These are phyloP conservation scores for Phalacrocorax aristotelis DNA, from an alignment of 2,113 vertebrate species.

Conservation along the genomic window DNA sequence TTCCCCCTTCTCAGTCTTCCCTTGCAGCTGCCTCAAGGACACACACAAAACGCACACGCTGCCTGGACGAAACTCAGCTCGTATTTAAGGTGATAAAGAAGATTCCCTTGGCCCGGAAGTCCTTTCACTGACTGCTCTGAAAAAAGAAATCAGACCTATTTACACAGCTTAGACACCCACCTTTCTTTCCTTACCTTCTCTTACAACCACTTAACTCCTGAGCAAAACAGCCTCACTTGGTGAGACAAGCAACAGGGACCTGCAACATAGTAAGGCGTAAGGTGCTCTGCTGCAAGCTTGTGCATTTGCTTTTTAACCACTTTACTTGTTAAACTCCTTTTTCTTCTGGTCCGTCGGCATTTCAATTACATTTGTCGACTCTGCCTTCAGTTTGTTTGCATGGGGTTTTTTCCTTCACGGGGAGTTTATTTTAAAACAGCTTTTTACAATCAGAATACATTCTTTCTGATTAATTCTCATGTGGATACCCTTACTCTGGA, in stretches of 20 bases:
- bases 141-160: background rate
- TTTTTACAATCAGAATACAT: background rate
- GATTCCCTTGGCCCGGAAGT: background rate
- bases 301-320: background rate
- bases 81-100: background rate
- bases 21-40: background rate
- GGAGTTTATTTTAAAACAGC: background rate
- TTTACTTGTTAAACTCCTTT: background rate
- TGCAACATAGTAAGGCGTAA: accelerated
- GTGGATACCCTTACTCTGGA: background rate
- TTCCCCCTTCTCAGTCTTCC: background rate
- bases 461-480: background rate
- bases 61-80: background rate
- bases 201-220: background rate
- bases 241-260: background rate
- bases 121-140: background rate
- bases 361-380: background rate
- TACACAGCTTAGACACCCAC: too few relatives aligned
- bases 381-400: background rate
- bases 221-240: background rate
- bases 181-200: background rate
- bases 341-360: background rate
- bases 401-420: background rate
- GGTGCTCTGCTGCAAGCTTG: background rate
- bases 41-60: background rate